Conservation (phyloP, 2,113 vertebrate genomes). For the Onychostruthus taczanowskii region DNA sequence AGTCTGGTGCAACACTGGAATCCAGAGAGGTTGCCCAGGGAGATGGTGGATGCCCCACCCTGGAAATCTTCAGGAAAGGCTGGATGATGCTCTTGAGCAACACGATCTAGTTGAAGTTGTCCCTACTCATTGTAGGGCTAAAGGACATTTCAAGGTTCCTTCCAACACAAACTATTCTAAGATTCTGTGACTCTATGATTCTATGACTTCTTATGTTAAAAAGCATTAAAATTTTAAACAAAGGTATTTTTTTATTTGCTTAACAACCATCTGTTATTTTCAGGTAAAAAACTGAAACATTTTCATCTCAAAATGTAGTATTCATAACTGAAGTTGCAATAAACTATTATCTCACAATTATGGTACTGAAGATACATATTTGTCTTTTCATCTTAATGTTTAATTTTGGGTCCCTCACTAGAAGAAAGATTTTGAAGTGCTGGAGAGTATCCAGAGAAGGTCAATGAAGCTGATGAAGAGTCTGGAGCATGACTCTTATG, state of each 20-base stretch:
- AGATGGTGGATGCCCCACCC: no score
- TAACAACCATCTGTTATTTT: neutral
- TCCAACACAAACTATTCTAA: no score
- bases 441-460: rapidly evolving
- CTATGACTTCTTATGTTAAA: no score
- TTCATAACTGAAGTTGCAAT: neutral
- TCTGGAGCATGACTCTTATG: neutral
- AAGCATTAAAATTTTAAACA: no score
- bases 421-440: neutral
- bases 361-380: neutral
- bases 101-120: no score
- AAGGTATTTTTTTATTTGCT: neutral
- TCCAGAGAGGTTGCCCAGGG: no score
- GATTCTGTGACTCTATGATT: no score
- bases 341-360: neutral
- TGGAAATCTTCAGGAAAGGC: no score
- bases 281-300: neutral
- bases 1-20: no score
- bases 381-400: neutral
- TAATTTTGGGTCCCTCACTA: neutral
- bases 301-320: neutral
- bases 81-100: no score
- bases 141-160: no score
- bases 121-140: no score
- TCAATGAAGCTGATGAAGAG: neutral